phyloP scores from a whole-genome alignment of 2,113 vertebrate species.

The Coptodon rendalli region DNA sequence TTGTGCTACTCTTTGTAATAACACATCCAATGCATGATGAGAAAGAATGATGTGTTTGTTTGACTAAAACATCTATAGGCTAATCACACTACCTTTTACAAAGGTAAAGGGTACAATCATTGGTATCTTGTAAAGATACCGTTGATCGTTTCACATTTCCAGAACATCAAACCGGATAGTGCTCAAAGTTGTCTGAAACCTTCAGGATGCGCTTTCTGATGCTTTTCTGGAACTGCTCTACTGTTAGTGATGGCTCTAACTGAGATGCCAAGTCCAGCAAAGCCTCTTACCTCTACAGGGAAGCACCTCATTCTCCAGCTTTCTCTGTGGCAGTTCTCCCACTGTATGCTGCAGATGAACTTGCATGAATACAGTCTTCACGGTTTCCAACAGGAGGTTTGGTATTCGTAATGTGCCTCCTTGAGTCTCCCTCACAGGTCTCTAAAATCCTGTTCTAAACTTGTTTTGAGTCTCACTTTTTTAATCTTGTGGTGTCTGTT shows the following conservation, averaged over 20 bases:
- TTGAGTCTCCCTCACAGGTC: not conserved
- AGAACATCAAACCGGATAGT: not conserved
- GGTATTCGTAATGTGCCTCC: fast-evolving
- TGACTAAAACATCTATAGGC: not conserved
- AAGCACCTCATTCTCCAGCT: not conserved
- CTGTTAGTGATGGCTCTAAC: not conserved
- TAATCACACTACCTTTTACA: not conserved
- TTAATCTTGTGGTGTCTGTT: not conserved
- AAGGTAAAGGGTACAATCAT: not conserved
- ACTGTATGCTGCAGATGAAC: not conserved
- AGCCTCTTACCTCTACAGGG: fast-evolving
- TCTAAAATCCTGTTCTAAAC: not conserved
- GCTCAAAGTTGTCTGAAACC: not conserved
- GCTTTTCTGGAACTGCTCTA: not conserved
- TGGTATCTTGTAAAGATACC: not conserved
- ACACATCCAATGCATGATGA: not conserved
- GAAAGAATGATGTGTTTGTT: not conserved
- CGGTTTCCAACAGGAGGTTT: not conserved
- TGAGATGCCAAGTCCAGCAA: not conserved
- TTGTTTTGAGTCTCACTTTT: not conserved
- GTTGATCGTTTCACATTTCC: not conserved
- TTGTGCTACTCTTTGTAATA: not conserved
- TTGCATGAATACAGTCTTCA: not conserved
- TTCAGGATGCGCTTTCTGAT: not conserved
- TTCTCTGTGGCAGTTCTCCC: not conserved